These are phyloP conservation scores for Nebria salina DNA, from an alignment of 2,888 invertebrate species.

Conservation along the genomic window DNA sequence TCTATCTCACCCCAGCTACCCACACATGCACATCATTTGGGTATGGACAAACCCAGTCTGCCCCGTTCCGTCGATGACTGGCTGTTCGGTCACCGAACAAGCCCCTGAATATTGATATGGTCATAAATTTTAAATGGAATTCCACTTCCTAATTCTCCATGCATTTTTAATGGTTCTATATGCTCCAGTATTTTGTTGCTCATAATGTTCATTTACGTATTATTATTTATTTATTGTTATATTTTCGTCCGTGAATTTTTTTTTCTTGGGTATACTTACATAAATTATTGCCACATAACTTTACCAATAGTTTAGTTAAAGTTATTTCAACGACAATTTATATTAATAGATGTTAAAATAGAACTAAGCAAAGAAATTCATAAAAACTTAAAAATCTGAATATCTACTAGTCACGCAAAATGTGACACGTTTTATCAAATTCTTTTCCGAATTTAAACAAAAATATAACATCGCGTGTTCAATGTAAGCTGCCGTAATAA, in stretches of 20 bases:
- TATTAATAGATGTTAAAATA: neutral
- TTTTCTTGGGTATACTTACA: neutral
- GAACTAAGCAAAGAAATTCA: neutral
- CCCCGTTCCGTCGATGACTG: slow-evolving; percentile 13
- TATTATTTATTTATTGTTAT: slow-evolving; percentile 21
- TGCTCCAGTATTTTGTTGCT: slow-evolving; percentile 13
- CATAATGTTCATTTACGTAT: slow-evolving; percentile 6
- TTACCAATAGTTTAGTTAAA: neutral
- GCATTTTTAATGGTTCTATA: slow-evolving; percentile 39
- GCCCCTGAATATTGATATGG: slow-evolving; percentile 41
- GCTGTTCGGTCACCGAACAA: slow-evolving; percentile 30
- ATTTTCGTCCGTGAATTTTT: neutral
- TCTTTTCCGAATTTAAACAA: slow-evolving; percentile 36
- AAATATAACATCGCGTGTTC: slow-evolving; percentile 46
- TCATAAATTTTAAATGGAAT: slow-evolving; percentile 45
- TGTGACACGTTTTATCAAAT: slow-evolving; percentile 44
- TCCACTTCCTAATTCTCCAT: slow-evolving; percentile 38
- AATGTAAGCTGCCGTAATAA: slow-evolving; percentile 33
- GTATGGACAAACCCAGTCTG: neutral
- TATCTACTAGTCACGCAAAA: slow-evolving; percentile 26
- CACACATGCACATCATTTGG: neutral
- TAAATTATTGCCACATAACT: neutral
- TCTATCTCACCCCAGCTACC: neutral
- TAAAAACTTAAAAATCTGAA: neutral
- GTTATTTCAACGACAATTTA: neutral